Base-by-base conservation (phyloP, 2,888 invertebrate genomes). In the Keiferia lycopersicella region DNA sequence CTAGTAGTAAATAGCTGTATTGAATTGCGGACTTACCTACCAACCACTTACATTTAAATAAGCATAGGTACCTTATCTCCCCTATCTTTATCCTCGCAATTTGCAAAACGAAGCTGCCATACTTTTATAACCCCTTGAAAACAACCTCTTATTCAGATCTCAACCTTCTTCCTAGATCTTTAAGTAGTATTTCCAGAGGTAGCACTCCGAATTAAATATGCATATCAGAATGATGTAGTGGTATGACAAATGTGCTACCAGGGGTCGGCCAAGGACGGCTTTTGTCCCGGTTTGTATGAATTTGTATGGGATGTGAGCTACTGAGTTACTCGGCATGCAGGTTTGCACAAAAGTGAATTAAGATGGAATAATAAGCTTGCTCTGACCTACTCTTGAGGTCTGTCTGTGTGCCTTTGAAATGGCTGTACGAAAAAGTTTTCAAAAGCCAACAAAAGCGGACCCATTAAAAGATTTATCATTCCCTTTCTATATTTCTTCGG, bases 211-310 rank as follows among this genome's bases (percentile, higher is more conserved):
- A 41, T 39, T 22, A 2, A 14, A 18, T 10, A 38, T 14, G 50
- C 18, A 16, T 57, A 38, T 22, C 18, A 41, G 50, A 16, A 20
- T 57, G 59, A 41, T 68, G 63, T 63, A 41, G 65, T 67, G 68
- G 68, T 66, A 68, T 69, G 60, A 67, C 71, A 71, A 75, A 73
- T 73, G 73, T 71, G 61, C 68, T 10, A 50, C 71, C 73, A 84
- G 87, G 89, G 89, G 88, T 79, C 80, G 80, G 71, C 84, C 90
- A 91, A 90, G 90, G 90, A 77, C 90, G 78, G 68, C 71, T 77
- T 85, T 88, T 89, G 87, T 88, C 75, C 73, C 79, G 79, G 83
- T 79, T 82, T 83, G 82, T 11, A 50, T 50, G 18, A 16, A 20
- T 41, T 41, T 41, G 41, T 41, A 50, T 16, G 20, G 16, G 50